Evolutionary conservation across 2,888 invertebrate species (phyloP).

Genomic region (Caenorhabditis macrosperma): DNA sequence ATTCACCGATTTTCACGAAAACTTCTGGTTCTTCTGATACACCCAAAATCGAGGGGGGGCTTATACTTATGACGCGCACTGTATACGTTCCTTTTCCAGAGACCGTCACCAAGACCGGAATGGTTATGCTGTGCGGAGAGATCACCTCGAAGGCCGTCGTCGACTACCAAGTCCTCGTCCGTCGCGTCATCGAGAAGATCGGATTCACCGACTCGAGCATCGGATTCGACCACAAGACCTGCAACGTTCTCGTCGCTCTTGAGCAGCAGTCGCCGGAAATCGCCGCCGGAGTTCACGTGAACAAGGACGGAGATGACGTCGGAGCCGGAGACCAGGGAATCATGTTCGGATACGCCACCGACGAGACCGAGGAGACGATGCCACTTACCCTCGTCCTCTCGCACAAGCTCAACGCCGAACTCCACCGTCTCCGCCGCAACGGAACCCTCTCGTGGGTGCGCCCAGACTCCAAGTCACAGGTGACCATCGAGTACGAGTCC

Average conservation of each 20-base stretch:
- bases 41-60: no score
- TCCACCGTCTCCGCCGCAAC: slow-evolving; percentile 90
- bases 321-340: slow-evolving; percentile 99
- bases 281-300: slow-evolving; percentile 94
- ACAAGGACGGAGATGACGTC: slow-evolving; percentile 87
- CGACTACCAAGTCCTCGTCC: slow-evolving; percentile 96
- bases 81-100: slow-evolving; percentile 85
- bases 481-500: slow-evolving; percentile 95
- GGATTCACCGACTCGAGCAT: slow-evolving; percentile 98
- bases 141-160: slow-evolving; percentile 97
- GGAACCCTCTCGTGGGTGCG: slow-evolving; percentile 95
- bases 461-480: slow-evolving; percentile 95
- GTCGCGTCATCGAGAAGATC: slow-evolving; percentile 96
- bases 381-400: slow-evolving; percentile 93
- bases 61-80: no score
- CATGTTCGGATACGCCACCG: slow-evolving; percentile 98
- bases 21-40: no score
- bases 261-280: slow-evolving; percentile 95
- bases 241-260: slow-evolving; percentile 96
- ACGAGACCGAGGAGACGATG: slow-evolving; percentile 98
- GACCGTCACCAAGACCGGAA: slow-evolving; percentile 98
- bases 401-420: slow-evolving; percentile 91
- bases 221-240: slow-evolving; percentile 99
- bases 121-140: slow-evolving; percentile 98
- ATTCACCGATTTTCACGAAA: no score